Conservation (phyloP, 2,797 vertebrate genomes). For the Cryptoprocta ferox region DNA sequence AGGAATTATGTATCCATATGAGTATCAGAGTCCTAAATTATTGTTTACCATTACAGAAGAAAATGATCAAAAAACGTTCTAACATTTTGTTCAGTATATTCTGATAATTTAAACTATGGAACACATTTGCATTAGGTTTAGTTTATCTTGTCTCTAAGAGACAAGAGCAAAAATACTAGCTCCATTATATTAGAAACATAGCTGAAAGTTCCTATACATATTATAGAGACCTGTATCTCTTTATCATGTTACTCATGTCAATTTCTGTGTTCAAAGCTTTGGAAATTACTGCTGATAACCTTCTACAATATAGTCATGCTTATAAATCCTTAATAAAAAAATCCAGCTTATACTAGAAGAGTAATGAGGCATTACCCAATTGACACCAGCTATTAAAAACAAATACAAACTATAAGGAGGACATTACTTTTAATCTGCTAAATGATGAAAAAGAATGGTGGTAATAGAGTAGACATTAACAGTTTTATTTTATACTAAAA, state of each 20-base stretch:
- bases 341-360: neutral
- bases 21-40: neutral
- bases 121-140: neutral
- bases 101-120: neutral
- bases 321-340: constrained; percentile 25
- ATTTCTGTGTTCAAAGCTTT: neutral
- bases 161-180: neutral
- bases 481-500: constrained; percentile 11
- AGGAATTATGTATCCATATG: neutral
- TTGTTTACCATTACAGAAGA: neutral
- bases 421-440: constrained; percentile 4
- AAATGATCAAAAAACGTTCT: neutral
- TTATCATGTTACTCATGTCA: neutral
- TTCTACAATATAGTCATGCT: neutral
- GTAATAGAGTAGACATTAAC: neutral
- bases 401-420: neutral
- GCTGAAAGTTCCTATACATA: neutral
- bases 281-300: neutral
- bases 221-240: neutral
- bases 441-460: neutral
- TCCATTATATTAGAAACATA: neutral
- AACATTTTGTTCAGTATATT: constrained; percentile 7
- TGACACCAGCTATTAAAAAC: neutral
- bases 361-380: neutral
- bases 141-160: neutral